A percentile compares a stretch with the other conserved stretches of the same genome.
phyloP scores from a whole-genome alignment of 1,140 invertebrate species.

The Antheraea mylitta region DNA sequence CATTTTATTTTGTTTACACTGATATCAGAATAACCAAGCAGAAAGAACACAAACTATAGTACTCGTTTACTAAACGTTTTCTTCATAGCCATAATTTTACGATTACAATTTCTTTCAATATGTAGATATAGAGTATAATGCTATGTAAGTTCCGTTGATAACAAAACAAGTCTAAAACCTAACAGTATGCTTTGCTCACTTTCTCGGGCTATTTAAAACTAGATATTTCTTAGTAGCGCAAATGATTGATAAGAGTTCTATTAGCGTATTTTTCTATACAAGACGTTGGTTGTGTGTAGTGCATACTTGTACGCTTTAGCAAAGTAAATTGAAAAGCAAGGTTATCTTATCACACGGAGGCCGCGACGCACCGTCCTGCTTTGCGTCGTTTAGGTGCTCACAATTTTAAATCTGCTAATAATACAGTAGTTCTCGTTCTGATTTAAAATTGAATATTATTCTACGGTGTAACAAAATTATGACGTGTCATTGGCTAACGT shows the following conservation, averaged over 20 bases:
- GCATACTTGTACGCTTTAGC: slow-evolving; percentile 28
- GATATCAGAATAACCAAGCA: not conserved
- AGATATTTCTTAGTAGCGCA: slow-evolving; percentile 19
- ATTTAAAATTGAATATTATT: not conserved
- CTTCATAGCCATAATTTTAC: not conserved
- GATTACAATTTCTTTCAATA: not conserved
- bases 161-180: too few species aligned
- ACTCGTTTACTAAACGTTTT: not conserved
- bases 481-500: not conserved
- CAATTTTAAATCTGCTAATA: slow-evolving; percentile 32
- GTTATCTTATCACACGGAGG: slow-evolving; percentile 74
- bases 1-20: not conserved
- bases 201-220: not conserved
- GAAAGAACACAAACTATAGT: not conserved
- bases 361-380: slow-evolving; percentile 26
- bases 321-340: slow-evolving; percentile 74
- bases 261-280: slow-evolving; percentile 36
- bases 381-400: slow-evolving; percentile 32
- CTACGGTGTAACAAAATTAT: not conserved
- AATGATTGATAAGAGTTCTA: slow-evolving; percentile 47
- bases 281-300: slow-evolving; percentile 16
- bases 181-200: too few species aligned
- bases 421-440: not conserved
- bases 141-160: too few species aligned
- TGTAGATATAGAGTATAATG: too few species aligned